phyloP scores from a whole-genome alignment of 2,888 invertebrate genomes.

The Chymomyza procnemis region DNA sequence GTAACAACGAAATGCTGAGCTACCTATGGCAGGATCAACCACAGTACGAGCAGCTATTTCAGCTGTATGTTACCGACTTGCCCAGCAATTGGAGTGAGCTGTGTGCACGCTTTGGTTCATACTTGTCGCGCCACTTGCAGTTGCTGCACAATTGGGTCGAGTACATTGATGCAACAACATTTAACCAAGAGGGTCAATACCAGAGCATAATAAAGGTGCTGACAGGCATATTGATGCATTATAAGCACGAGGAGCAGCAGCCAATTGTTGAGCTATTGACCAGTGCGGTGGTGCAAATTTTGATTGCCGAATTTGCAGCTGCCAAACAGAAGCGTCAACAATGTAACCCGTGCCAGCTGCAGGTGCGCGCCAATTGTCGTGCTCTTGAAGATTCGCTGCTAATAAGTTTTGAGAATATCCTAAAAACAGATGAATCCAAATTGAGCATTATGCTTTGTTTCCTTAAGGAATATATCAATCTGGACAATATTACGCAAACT shows the following conservation, averaged over 20 bases:
- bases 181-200: slow-evolving; percentile 25
- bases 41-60: slow-evolving; percentile 35
- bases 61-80: slow-evolving; percentile 30
- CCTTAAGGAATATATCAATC: slow-evolving; percentile 12
- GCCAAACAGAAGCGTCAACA: slow-evolving; percentile 11
- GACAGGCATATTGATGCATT: slow-evolving; percentile 18
- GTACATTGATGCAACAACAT: slow-evolving; percentile 21
- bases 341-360: slow-evolving; percentile 4
- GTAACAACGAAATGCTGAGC: slow-evolving; percentile 17
- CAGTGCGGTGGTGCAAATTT: slow-evolving; percentile 4
- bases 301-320: slow-evolving; percentile 32
- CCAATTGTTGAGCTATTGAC: slow-evolving; percentile 28
- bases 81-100: slow-evolving; percentile 7
- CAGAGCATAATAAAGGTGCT: slow-evolving; percentile 28
- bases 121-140: slow-evolving; percentile 21
- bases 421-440: slow-evolving; percentile 26
- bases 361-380: slow-evolving; percentile 25
- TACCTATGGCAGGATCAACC: slow-evolving; percentile 39
- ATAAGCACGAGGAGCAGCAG: neutral
- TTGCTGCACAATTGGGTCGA: slow-evolving; percentile 32
- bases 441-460: slow-evolving; percentile 25
- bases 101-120: slow-evolving; percentile 32
- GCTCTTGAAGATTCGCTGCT: slow-evolving; percentile 39
- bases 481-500: slow-evolving; percentile 21
- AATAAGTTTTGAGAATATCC: slow-evolving; percentile 15